Base-by-base conservation (phyloP, 1,140 invertebrate genomes). In the Drosophila melanica region DNA sequence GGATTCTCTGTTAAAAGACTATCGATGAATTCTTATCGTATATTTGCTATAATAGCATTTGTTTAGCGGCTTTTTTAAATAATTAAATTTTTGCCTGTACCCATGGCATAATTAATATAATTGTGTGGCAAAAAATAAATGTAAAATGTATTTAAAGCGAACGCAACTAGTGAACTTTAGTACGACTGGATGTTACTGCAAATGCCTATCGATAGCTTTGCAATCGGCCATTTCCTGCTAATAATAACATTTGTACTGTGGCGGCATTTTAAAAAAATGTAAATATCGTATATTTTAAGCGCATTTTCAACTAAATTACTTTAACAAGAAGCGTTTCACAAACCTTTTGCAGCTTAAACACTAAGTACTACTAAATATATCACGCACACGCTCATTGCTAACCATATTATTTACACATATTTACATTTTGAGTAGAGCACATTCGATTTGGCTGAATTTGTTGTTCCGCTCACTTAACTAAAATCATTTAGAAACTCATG, bases 321-420 rank as follows among this genome's bases (percentile, higher is more conserved):
- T 67, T 45, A 37, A n/a, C 27, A 60, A 62, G 9, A 65, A 75
- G 57, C 63, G 30, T 67, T 79, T 76, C 77, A 79, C 77, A 79
- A 76, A 79, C 77, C 77, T 79, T 77, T 77, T 42, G 53, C 74
- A 64, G 23, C 69, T 79, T 79, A 77, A 23, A 42, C 16, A 16
- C 37, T 67, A 78, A 41, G 10, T 55, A 48, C 45, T 60, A 70
- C 58, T 57, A 74, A 68, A 58, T 64, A 79, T 79, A 79, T 79
- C 77, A 79, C 77, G 68, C 77, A 77, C 64, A 68, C 23, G 77
- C 74, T 79, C 54, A 55, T 75, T 30, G 16, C 48, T 68, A 63
- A 64, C 47, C 23, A 65, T 48, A 67, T 67, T 72, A 79, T 78
- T 58, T 72, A 78, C 72, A 77, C 35, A 14, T 77, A 66, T 72